phyloP scores from a whole-genome alignment of 2,113 vertebrate genomes.

The Chitala chitala region DNA sequence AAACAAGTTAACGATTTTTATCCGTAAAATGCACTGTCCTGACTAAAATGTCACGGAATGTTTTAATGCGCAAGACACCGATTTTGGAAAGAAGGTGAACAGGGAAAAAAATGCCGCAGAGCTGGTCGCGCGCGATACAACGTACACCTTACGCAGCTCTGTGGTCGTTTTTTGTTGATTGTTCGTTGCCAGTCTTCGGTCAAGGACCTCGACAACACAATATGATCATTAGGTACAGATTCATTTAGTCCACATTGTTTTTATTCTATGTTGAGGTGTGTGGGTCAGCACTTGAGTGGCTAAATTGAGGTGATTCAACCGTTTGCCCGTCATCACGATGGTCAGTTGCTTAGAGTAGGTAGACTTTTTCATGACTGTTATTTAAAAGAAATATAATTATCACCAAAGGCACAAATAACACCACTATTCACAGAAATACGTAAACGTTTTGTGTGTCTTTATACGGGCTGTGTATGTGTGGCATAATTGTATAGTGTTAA shows the following conservation, averaged over 20 bases:
- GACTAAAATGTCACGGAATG: slow-evolving; percentile 33
- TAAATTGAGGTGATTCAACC: not conserved
- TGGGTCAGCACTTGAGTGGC: slow-evolving; percentile 6
- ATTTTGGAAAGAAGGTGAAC: not conserved
- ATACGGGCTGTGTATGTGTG: slow-evolving; percentile 96
- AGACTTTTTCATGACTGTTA: not conserved
- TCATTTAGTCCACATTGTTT: not conserved
- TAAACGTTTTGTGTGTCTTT: slow-evolving; percentile 93
- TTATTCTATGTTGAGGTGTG: slow-evolving; percentile 1
- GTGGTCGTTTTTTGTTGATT: not conserved
- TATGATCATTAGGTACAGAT: not conserved
- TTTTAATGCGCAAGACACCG: not conserved
- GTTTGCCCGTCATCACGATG: not conserved
- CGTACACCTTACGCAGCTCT: not conserved
- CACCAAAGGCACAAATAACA: slow-evolving; percentile 85
- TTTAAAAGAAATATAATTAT: slow-evolving; percentile 44
- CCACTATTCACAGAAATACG: slow-evolving; percentile 81
- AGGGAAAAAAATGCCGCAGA: not conserved
- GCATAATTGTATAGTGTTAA: slow-evolving; percentile 96
- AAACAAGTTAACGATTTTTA: not conserved
- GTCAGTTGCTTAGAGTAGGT: not conserved
- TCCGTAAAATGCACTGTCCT: slow-evolving; percentile 49
- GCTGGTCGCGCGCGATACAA: not conserved
- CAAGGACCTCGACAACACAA: slow-evolving; percentile 13
- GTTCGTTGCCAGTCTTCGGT: slow-evolving; percentile 9